Evolutionary conservation across 2,113 vertebrate species (phyloP).

Genomic region (Ceyx melanurus): DNA sequence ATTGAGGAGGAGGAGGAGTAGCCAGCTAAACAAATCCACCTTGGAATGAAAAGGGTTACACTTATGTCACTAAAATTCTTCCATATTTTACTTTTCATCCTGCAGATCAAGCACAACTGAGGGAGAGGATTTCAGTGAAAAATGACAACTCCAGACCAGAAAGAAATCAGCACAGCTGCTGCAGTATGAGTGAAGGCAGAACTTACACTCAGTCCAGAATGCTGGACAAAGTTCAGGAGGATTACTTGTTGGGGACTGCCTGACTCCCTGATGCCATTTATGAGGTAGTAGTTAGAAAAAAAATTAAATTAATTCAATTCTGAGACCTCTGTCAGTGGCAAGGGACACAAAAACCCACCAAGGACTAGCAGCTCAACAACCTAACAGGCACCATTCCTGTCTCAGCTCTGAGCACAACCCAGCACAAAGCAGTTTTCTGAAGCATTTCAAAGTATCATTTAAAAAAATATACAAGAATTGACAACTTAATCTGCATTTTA

Average conservation of each 20-base stretch:
- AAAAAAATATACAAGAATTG: neutral
- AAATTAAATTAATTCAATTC: neutral
- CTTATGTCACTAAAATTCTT: neutral
- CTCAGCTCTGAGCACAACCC: neutral
- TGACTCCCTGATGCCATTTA: neutral
- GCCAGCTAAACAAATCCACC: neutral
- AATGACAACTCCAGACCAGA: neutral
- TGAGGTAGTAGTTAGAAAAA: neutral
- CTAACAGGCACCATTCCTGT: neutral
- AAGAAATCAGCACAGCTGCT: neutral
- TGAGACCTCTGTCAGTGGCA: neutral
- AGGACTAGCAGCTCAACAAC: neutral
- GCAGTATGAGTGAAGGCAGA: neutral
- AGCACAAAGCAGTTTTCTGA: neutral
- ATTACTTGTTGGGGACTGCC: neutral
- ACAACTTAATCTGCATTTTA: neutral
- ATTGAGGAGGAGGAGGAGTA: neutral
- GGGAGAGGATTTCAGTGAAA: neutral
- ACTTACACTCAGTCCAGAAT: neutral
- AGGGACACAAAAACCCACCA: neutral
- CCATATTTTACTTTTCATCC: neutral
- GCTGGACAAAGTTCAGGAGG: neutral
- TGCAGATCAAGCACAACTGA: neutral
- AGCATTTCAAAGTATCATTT: fast-evolving
- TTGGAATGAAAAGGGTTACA: neutral